These are phyloP conservation scores for Scarus forsteni DNA, from an alignment of 2,797 vertebrate genomes.

Conservation along the genomic window DNA sequence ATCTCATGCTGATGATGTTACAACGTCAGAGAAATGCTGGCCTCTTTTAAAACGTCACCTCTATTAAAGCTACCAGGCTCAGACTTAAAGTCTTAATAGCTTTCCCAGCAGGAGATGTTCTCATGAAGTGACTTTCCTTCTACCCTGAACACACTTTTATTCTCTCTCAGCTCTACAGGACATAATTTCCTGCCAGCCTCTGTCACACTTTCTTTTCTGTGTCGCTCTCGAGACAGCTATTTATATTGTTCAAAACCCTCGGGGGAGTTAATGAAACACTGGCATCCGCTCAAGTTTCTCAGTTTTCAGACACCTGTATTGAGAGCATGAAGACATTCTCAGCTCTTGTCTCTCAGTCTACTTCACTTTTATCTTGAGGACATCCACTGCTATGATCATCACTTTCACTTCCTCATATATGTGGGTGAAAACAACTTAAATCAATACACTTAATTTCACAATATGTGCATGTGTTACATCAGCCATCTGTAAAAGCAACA, in stretches of 20 bases:
- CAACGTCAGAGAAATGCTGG: conserved; percentile 16
- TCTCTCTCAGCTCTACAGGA: conserved; percentile 1
- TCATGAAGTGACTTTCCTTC: background rate
- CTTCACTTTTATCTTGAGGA: conserved; percentile 1
- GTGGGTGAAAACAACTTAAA: background rate
- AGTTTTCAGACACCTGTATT: conserved; percentile 1
- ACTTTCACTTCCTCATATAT: conserved; percentile 56
- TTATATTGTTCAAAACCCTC: conserved; percentile 12
- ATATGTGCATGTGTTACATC: background rate
- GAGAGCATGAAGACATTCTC: background rate
- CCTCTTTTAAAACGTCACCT: conserved; percentile 1
- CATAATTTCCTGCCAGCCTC: background rate
- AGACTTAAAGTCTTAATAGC: conserved; percentile 9
- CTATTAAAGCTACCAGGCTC: background rate
- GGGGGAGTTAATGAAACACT: conserved; percentile 17
- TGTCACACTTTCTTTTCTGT: conserved; percentile 1
- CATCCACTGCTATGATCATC: conserved; percentile 25
- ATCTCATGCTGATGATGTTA: conserved; percentile 29
- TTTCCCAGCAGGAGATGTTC: conserved; percentile 25
- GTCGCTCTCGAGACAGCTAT: conserved; percentile 2
- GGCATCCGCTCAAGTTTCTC: background rate
- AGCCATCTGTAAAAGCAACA: background rate
- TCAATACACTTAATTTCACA: too few relatives aligned
- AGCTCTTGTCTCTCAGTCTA: conserved; percentile 9
- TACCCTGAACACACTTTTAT: background rate